Conservation (phyloP, 1,140 invertebrate genomes). For the Agrypnia vestita region DNA sequence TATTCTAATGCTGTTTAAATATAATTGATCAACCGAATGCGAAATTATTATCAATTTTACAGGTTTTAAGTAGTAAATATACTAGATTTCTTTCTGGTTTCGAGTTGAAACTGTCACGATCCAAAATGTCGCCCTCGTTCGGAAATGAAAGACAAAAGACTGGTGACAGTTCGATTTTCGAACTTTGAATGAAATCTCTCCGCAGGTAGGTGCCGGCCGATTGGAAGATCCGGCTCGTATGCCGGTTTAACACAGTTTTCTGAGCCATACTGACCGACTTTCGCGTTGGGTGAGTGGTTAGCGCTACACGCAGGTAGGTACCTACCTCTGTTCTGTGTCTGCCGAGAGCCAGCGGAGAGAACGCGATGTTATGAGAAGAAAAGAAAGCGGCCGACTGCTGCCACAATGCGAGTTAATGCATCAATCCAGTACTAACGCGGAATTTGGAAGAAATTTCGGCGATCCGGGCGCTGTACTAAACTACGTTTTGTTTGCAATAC, state of each 20-base stretch:
- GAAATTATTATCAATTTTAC: too few relatives aligned
- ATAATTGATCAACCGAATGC: too few relatives aligned
- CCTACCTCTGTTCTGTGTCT: neutral
- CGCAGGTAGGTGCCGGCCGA: conserved; percentile 1
- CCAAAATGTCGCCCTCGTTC: neutral
- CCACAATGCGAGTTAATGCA: conserved; percentile 22
- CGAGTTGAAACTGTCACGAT: too few relatives aligned
- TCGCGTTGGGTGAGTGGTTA: conserved; percentile 49
- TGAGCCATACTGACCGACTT: conserved; percentile 59
- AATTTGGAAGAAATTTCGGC: too few relatives aligned
- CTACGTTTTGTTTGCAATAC: too few relatives aligned
- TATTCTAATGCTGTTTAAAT: too few relatives aligned
- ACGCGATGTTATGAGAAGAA: conserved; percentile 24
- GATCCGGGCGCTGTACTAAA: too few relatives aligned
- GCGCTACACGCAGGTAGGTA: neutral
- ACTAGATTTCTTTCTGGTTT: too few relatives aligned
- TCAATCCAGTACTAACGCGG: neutral
- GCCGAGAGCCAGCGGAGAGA: neutral
- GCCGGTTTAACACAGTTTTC: conserved; percentile 58
- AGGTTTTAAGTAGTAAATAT: too few relatives aligned
- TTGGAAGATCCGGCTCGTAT: conserved; percentile 55
- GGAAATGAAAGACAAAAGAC: neutral
- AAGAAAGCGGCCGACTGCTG: conserved; percentile 44
- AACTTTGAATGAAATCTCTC: conserved; percentile 6
- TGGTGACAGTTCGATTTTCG: conserved; percentile 29